Base-by-base conservation (phyloP, 2,888 invertebrate genomes). In the Diarsia brunnea region DNA sequence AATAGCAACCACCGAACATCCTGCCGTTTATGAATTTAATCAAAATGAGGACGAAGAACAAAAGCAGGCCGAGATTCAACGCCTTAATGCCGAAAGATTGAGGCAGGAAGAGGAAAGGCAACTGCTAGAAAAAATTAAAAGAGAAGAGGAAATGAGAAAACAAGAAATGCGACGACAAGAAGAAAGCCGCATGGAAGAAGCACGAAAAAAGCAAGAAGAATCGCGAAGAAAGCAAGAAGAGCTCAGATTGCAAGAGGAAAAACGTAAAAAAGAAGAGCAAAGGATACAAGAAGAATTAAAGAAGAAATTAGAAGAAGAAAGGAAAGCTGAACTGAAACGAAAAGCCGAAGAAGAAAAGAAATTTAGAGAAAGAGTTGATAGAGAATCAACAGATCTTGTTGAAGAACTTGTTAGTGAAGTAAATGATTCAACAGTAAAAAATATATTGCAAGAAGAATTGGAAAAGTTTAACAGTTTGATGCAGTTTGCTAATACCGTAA, bases 281-380 rank as follows among this genome's bases (percentile, higher is more conserved):
- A 92, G 88, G 73, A 92, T 88, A 83, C 91, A 91, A 88, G 93
- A 93, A 80, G 93, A 94, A 84, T 80, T 94, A 67, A 92, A 87
- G 81, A 93, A 88, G 87, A 95, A 91, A 86, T 63, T 93, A 45
- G 95, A 96, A 89, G 93, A 94, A 90, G 94, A 95, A 86, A 91
- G 85, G 73, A 89, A 90, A 88, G 93, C 92, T 24, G 94, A 95
- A 86, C 75, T 94, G 55, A 93, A 92, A 89, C 89, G 92, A 67
- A 92, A 93, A 87, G 92, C 92, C 24, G 93, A 95, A 87, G 88
- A 91, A 81, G 93, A 93, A 78, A 91, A 86, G 68, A 89, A 89
- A 85, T 95, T 94, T 76, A 92, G 90, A 82, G 92, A 94, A 88
- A 93, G 90, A 74, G 94, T 95, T 58, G 93, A 95, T 63, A 93